Evolutionary conservation across 1,140 invertebrate species (phyloP).

Genomic region (Harlomillsia oculata): DNA sequence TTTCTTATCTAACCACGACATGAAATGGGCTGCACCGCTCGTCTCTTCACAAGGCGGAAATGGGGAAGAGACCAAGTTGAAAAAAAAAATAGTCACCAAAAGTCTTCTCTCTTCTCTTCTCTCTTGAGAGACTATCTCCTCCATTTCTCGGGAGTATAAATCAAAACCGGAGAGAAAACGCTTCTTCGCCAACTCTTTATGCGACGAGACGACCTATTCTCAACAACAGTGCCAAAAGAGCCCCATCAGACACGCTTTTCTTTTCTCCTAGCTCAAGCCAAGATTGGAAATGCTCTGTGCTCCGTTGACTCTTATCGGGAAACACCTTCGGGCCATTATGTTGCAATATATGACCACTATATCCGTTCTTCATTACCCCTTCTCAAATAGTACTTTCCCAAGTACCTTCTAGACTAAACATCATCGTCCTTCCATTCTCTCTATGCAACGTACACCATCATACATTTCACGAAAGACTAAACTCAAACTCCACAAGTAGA

Average conservation of each 20-base stretch:
- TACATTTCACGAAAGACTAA: too few relatives aligned
- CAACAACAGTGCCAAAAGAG: too few relatives aligned
- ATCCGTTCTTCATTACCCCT: constrained; percentile 40
- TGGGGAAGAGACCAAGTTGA: constrained; percentile 32
- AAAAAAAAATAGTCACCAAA: constrained; percentile 20
- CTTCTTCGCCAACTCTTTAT: constrained; percentile 14
- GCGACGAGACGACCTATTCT: constrained; percentile 11
- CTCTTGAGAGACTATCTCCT: constrained; percentile 27
- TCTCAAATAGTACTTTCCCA: background rate
- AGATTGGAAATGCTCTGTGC: constrained; percentile 27
- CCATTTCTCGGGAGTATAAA: constrained; percentile 29
- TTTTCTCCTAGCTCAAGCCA: constrained; percentile 18
- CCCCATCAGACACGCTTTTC: constrained; percentile 15
- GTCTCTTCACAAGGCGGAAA: constrained; percentile 30
- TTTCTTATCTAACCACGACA: constrained; percentile 29
- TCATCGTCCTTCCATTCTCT: background rate
- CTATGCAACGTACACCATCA: too few relatives aligned
- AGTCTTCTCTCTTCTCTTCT: too few relatives aligned
- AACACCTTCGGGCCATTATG: constrained; percentile 36
- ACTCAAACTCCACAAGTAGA: too few relatives aligned
- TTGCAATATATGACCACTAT: constrained; percentile 37
- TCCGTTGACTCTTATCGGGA: constrained; percentile 29
- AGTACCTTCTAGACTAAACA: background rate
- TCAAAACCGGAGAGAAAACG: constrained; percentile 31
- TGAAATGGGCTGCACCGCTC: constrained; percentile 25